These are phyloP conservation scores for Bos indicus DNA, from an alignment of 2,113 vertebrate genomes.

Conservation along the genomic window DNA sequence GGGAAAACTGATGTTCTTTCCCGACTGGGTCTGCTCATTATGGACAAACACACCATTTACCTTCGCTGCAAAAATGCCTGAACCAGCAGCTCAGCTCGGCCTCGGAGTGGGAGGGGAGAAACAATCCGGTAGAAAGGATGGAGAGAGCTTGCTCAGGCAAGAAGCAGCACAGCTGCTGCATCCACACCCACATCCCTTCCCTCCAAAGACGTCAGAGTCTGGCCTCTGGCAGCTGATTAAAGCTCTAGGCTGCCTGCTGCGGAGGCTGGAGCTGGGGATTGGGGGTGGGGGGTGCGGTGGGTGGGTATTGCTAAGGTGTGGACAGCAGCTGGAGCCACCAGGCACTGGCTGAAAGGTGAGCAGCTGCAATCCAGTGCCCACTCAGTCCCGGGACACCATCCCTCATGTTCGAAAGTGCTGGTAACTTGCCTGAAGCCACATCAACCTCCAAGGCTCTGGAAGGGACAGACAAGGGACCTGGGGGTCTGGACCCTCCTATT, in stretches of 20 bases:
- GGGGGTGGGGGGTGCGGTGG: accelerated
- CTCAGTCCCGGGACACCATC: neutral
- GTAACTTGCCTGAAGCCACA: neutral
- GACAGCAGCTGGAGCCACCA: neutral
- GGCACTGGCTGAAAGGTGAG: neutral
- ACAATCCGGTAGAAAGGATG: neutral
- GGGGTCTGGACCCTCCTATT: neutral
- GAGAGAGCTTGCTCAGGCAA: slow-evolving; percentile 18
- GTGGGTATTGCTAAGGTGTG: neutral
- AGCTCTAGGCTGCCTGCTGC: neutral
- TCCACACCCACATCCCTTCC: neutral
- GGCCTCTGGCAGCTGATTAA: neutral
- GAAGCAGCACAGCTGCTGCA: slow-evolving; percentile 42
- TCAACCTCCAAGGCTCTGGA: neutral
- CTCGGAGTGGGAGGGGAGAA: neutral
- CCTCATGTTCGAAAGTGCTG: neutral
- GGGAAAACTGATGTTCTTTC: slow-evolving; percentile 10
- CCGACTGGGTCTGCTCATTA: neutral
- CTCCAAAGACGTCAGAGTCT: neutral
- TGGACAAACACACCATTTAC: neutral
- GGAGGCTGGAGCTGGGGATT: neutral
- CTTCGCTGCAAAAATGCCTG: slow-evolving; percentile 21
- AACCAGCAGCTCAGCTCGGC: neutral
- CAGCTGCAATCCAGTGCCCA: neutral
- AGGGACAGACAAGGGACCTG: neutral